Conservation (phyloP, 2,113 vertebrate species). For the Xiphophorus hellerii region DNA sequence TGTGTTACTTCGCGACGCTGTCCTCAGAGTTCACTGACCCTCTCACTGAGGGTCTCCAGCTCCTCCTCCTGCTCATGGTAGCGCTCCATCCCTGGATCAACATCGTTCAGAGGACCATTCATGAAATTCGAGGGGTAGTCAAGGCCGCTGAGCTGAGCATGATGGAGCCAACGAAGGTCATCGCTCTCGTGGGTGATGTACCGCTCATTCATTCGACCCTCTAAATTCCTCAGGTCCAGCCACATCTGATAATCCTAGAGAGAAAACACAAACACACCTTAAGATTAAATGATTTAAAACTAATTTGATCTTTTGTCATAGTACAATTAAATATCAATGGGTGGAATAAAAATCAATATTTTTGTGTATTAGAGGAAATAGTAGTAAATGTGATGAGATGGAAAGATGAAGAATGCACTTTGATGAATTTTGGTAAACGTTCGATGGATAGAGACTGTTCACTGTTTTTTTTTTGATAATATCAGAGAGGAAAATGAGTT, state of each 20-base stretch:
- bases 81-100: slow-evolving; percentile 76
- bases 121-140: slow-evolving; percentile 87
- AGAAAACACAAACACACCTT: background rate
- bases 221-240: slow-evolving; percentile 93
- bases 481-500: too few species aligned
- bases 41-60: slow-evolving; percentile 92
- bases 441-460: background rate
- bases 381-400: background rate
- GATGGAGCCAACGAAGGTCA: slow-evolving; percentile 92
- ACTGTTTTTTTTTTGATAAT: background rate
- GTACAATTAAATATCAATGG: background rate
- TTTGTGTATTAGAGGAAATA: background rate
- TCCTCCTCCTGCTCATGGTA: slow-evolving; percentile 88
- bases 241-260: slow-evolving; percentile 96
- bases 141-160: slow-evolving; percentile 88
- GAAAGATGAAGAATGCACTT: background rate
- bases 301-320: background rate
- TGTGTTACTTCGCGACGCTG: background rate
- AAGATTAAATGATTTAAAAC: background rate
- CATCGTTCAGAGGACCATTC: slow-evolving; percentile 68
- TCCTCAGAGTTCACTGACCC: slow-evolving; percentile 93
- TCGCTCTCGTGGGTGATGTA: slow-evolving; percentile 98
- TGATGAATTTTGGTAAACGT: background rate
- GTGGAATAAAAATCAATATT: background rate
- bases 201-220: slow-evolving; percentile 90